These are phyloP conservation scores for Sitta europaea DNA, from an alignment of 2,113 vertebrate species.

Conservation along the genomic window DNA sequence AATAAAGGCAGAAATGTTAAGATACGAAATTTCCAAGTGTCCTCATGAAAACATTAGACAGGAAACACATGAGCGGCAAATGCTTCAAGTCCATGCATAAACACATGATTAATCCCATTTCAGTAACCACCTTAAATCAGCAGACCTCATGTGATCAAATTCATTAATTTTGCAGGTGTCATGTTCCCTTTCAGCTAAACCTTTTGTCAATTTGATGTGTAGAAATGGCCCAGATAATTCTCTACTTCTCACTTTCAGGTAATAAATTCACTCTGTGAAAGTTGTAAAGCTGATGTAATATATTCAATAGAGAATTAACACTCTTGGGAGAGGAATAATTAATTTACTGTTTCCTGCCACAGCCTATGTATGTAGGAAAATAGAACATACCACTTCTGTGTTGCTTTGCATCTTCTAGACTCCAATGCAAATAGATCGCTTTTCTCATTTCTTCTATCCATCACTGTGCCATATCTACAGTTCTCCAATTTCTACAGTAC, in stretches of 20 bases:
- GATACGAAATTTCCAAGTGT: fast-evolving
- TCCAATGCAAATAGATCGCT: not conserved
- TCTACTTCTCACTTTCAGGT: not conserved
- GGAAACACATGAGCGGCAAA: not conserved
- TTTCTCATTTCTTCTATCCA: not conserved
- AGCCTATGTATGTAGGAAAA: not conserved
- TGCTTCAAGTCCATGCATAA: not conserved
- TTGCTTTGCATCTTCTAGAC: not conserved
- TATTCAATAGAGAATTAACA: not conserved
- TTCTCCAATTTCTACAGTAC: not conserved
- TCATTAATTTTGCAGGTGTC: not conserved
- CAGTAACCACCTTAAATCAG: not conserved
- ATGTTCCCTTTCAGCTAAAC: not conserved
- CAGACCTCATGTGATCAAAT: not conserved
- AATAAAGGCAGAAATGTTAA: not conserved
- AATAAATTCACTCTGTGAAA: not conserved
- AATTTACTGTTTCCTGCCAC: not conserved
- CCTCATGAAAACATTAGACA: not conserved
- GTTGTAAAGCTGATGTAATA: not conserved
- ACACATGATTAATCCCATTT: not conserved
- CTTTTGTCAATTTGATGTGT: not conserved
- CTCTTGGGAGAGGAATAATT: not conserved
- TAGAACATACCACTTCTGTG: not conserved
- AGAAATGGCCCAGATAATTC: not conserved
- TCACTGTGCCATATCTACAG: not conserved